Evolutionary conservation across 2,797 vertebrate species (phyloP).

Genomic region (Merluccius polli): DNA sequence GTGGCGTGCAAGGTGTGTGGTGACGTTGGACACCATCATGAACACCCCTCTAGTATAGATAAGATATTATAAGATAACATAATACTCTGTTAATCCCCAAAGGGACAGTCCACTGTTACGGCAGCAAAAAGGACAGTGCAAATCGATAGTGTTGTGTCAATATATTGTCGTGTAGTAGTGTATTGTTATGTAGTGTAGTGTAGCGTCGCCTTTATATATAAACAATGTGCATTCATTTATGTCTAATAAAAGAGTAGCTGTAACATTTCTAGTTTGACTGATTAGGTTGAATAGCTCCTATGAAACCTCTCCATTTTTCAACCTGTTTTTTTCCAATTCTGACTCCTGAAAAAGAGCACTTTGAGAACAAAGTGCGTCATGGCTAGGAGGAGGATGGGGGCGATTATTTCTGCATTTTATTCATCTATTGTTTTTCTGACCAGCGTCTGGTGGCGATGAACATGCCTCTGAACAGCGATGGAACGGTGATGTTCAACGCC

Average conservation of each 20-base stretch:
- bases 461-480: conserved; percentile 96
- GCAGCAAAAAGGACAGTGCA: not conserved
- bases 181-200: not conserved
- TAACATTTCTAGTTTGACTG: not conserved
- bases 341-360: not conserved
- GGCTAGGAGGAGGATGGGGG: not conserved
- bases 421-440: not conserved
- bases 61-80: not conserved
- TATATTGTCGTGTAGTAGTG: not conserved
- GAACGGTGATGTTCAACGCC: conserved; percentile 97
- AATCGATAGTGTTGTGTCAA: not conserved
- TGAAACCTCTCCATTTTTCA: not conserved
- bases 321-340: not conserved
- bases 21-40: not conserved
- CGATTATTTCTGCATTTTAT: not conserved
- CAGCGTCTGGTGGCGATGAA: conserved; percentile 93
- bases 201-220: not conserved
- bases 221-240: not conserved
- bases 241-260: not conserved
- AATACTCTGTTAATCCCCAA: not conserved
- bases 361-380: not conserved
- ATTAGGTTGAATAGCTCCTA: not conserved
- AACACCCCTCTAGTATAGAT: not conserved
- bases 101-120: not conserved
- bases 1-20: conserved; percentile 55